phyloP scores from a whole-genome alignment of 2,113 vertebrate species.

The Formicarius rufipectus region DNA sequence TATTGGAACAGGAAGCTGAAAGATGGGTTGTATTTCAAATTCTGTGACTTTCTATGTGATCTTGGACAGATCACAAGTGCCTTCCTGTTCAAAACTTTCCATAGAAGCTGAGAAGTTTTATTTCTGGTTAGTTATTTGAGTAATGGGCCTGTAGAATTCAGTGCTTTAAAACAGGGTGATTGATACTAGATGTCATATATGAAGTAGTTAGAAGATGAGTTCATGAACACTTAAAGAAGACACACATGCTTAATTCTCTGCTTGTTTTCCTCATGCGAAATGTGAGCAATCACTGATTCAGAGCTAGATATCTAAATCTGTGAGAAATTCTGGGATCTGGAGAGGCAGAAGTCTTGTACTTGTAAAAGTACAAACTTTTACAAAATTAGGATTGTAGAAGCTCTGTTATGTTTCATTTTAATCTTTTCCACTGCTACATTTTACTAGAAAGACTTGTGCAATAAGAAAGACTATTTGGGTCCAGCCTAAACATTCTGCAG shows the following conservation, averaged over 20 bases:
- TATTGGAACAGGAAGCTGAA: not conserved
- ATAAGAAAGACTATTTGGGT: not conserved
- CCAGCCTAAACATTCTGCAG: not conserved
- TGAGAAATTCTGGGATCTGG: not conserved
- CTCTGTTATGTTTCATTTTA: not conserved
- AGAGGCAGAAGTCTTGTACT: not conserved
- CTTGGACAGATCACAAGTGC: not conserved
- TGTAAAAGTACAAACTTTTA: not conserved
- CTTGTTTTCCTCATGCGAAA: not conserved
- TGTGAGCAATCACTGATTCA: not conserved
- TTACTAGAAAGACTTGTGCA: not conserved
- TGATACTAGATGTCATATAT: not conserved
- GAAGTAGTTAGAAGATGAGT: not conserved
- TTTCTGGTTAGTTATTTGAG: not conserved
- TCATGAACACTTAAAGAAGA: not conserved
- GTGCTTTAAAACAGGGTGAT: not conserved
- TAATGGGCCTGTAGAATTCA: not conserved
- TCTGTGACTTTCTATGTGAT: not conserved
- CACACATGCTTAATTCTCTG: not conserved
- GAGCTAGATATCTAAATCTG: not conserved
- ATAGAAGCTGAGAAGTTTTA: not conserved
- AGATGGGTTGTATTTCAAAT: not conserved
- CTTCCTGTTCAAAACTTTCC: not conserved
- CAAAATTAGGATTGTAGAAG: not conserved
- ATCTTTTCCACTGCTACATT: not conserved